phyloP scores from a whole-genome alignment of 2,113 vertebrate genomes.

The Vireo altiloquus region DNA sequence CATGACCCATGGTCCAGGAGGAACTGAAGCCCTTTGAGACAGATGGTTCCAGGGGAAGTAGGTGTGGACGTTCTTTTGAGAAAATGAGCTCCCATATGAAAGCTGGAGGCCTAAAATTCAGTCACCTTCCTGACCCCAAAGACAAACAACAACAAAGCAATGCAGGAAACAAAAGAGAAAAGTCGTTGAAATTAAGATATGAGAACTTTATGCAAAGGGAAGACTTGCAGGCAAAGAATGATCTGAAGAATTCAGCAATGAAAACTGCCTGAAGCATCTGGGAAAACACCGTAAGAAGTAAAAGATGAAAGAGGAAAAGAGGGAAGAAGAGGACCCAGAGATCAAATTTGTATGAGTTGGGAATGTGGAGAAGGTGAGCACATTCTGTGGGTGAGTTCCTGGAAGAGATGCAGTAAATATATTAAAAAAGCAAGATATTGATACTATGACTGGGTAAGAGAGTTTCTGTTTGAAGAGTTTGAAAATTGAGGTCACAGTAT shows the following conservation, averaged over 20 bases:
- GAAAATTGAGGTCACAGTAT: background rate
- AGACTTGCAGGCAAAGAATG: background rate
- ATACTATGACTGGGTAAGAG: background rate
- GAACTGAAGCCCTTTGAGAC: background rate
- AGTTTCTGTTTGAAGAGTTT: background rate
- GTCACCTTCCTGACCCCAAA: background rate
- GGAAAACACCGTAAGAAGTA: background rate
- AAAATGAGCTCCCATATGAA: background rate
- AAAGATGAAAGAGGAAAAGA: background rate
- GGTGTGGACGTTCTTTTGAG: background rate
- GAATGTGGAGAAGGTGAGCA: background rate
- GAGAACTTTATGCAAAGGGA: background rate
- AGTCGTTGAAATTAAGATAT: background rate
- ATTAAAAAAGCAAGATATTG: background rate
- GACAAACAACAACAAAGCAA: background rate
- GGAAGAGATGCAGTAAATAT: background rate
- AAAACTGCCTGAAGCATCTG: background rate
- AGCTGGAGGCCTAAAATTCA: background rate
- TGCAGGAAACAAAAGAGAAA: background rate
- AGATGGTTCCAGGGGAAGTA: background rate
- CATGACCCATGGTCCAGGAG: background rate
- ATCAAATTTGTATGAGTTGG: background rate
- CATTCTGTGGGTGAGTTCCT: background rate
- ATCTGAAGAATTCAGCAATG: background rate
- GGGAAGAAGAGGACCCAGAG: background rate